These are phyloP conservation scores for Pachyramphus minor DNA, from an alignment of 2,113 vertebrate species.

Conservation along the genomic window DNA sequence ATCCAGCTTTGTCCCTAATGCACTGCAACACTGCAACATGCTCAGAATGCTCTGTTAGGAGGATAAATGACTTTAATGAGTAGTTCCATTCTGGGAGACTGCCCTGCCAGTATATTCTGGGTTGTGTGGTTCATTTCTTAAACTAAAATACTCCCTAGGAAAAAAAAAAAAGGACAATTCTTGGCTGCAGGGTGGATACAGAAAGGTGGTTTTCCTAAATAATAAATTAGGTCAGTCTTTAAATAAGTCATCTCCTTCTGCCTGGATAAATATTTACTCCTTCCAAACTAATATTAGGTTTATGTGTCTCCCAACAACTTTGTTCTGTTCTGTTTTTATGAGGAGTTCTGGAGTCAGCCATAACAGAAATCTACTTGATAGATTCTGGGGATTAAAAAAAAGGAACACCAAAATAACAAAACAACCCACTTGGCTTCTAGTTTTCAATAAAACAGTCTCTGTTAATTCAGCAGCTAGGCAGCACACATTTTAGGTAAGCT, in stretches of 20 bases:
- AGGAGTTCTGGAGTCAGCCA: neutral
- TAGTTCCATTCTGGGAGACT: constrained; percentile 46
- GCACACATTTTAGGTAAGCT: neutral
- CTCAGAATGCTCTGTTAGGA: constrained; percentile 1
- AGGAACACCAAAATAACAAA: neutral
- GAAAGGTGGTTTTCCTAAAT: constrained; percentile 47
- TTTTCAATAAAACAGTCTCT: neutral
- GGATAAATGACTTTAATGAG: constrained; percentile 50
- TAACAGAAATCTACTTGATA: neutral
- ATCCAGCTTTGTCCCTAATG: constrained; percentile 7
- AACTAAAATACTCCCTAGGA: neutral
- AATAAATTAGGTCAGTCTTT: constrained; percentile 49
- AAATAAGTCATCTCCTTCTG: constrained; percentile 42
- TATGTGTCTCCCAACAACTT: constrained; percentile 24
- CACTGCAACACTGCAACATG: neutral
- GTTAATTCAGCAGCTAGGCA: neutral
- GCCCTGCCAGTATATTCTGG: constrained; percentile 6
- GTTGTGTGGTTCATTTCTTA: constrained; percentile 14
- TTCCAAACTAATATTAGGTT: constrained; percentile 29
- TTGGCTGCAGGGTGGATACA: constrained; percentile 13
- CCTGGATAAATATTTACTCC: constrained; percentile 46
- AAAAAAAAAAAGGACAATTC: neutral
- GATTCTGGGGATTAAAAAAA: neutral
- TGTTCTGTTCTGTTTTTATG: constrained; percentile 31
- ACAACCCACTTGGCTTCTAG: neutral